Base-by-base conservation (phyloP, 2,888 invertebrate species). In the Drosophila meridionalis region DNA sequence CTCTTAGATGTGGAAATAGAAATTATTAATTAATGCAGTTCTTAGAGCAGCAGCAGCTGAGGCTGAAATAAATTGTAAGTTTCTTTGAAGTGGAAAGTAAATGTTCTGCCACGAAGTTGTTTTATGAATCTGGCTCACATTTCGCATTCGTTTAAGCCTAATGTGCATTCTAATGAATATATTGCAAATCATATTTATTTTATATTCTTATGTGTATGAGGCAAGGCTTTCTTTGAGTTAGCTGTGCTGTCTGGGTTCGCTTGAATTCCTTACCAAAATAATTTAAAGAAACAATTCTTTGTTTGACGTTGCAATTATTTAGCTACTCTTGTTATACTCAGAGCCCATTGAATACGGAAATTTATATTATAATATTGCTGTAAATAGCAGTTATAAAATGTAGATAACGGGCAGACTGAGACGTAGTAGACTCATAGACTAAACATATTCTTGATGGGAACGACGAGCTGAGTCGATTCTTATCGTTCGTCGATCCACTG, bases 11-110 rank as follows among this genome's bases (percentile, higher is more conserved):
- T 26, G 42, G 0, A 42, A 56, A n/a, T 42, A 36, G 30, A 55
- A 12, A 20, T 62, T 5, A 63, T 63, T 38, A 45, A 36, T 43
- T 36, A 55, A 45, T 36, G 34, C 45, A 34, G 32, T 8, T 43
- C 14, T 26, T 8, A 14, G 38, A 7, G 6, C 12, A 53, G 20
- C 20, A 34, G 53, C 56, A 40, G 40, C 28, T 55, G 40, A 55
- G n/a, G 50, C 40, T n/a, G 14, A 55, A 55, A 28, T 60, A 36
- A 59, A 47, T 47, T 28, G 28, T 0, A 28, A 34, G 0, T 34
- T 26, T 28, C 1, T 14, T 34, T 14, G 11, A 11, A 52, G 3
- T 20, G 3, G 12, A 6, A 2, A 3, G 36, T 4, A 11, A 53
- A 36, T 34, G 7, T 26, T 36, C 7, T 9, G 55, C 28, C 4